Evolutionary conservation across 2,113 vertebrate species (phyloP).

Genomic region (Poeciliopsis turrubarensis): DNA sequence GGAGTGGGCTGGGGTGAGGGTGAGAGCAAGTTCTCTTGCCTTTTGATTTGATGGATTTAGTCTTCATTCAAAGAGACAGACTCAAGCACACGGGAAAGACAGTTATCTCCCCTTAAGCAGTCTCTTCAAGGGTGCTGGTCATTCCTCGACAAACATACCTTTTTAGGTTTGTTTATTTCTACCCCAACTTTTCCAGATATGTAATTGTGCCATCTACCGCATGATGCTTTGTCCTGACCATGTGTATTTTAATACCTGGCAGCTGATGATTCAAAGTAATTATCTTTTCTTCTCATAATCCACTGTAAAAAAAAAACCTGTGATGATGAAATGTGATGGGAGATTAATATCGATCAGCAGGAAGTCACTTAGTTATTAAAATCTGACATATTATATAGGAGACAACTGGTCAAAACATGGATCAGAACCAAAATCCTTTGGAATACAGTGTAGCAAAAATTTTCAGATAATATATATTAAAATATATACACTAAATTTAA

Average conservation of each 20-base stretch:
- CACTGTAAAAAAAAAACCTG: neutral
- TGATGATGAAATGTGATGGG: too few relatives aligned
- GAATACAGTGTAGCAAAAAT: neutral
- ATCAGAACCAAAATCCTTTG: neutral
- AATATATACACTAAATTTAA: neutral
- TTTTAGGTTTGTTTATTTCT: neutral
- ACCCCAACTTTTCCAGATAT: neutral
- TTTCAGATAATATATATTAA: neutral
- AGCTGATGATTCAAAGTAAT: neutral
- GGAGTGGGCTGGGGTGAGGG: neutral
- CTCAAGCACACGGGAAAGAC: constrained; percentile 61
- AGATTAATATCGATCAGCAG: too few relatives aligned
- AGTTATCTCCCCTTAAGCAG: constrained; percentile 51
- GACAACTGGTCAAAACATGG: neutral
- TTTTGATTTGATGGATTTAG: constrained; percentile 74
- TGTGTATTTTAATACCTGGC: neutral
- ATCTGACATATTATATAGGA: neutral
- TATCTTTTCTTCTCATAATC: neutral
- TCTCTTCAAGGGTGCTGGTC: neutral
- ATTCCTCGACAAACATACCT: neutral
- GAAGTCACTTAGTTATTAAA: too few relatives aligned
- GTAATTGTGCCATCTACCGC: neutral
- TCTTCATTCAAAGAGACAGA: constrained; percentile 68
- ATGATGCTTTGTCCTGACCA: neutral
- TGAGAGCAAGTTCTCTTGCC: constrained; percentile 33